Percentiles rank a stretch among this genome's conserved stretches.
phyloP scores from a whole-genome alignment of 2,113 vertebrate genomes.

The Anoplopoma fimbria region DNA sequence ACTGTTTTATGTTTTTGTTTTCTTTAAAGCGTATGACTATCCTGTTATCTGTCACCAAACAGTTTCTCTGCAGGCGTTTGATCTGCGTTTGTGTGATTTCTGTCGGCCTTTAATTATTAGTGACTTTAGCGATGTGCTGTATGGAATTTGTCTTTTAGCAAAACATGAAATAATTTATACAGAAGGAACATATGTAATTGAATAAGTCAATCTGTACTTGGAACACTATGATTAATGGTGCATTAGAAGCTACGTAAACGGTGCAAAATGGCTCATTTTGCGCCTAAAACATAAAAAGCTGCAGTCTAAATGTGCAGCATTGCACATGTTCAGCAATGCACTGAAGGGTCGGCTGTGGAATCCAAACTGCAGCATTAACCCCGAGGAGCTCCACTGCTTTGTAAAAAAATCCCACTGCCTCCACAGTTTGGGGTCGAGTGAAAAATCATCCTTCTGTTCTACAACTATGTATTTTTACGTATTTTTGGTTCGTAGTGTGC shows the following conservation, averaged over 20 bases:
- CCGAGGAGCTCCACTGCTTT: conserved; percentile 40
- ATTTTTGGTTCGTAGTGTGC: conserved; percentile 54
- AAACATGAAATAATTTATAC: conserved; percentile 10
- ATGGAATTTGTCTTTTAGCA: background rate
- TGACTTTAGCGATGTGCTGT: conserved; percentile 16
- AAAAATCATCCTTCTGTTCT: conserved; percentile 19
- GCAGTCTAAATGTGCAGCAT: conserved; percentile 8
- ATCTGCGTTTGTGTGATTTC: conserved; percentile 62
- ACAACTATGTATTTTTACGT: conserved; percentile 54
- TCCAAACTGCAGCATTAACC: conserved; percentile 51
- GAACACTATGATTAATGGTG: conserved; percentile 5
- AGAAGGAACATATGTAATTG: conserved; percentile 1
- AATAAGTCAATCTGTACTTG: conserved; percentile 22
- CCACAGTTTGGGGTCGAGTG: conserved; percentile 17
- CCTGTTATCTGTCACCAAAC: conserved; percentile 73
- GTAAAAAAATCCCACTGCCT: conserved; percentile 24
- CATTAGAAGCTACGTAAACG: conserved; percentile 3
- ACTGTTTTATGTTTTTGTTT: conserved; percentile 6
- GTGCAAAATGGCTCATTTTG: background rate
- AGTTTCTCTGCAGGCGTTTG: conserved; percentile 64
- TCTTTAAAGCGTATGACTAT: conserved; percentile 41
- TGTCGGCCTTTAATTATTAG: conserved; percentile 54
- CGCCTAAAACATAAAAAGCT: too few species aligned
- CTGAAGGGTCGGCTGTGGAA: conserved; percentile 21
- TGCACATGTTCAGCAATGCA: conserved; percentile 18